A percentile compares a stretch with the other conserved stretches of the same genome.
These are phyloP conservation scores for Drosophila sordidapex DNA, from an alignment of 2,888 invertebrate genomes.

Conservation along the genomic window DNA sequence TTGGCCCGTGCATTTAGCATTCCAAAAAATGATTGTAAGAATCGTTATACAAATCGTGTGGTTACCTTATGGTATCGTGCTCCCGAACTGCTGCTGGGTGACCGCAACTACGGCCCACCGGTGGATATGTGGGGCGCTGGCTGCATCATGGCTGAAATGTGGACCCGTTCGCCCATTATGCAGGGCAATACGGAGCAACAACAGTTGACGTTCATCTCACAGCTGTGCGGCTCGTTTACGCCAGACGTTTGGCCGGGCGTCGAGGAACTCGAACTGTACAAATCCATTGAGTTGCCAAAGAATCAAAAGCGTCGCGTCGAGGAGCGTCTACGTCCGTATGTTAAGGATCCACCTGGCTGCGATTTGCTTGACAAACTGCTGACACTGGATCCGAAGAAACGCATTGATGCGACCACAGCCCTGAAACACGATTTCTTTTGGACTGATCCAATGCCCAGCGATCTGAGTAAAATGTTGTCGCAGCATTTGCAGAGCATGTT, in stretches of 20 bases:
- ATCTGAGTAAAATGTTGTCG: constrained; percentile 95
- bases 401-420: constrained; percentile 95
- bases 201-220: constrained; percentile 96
- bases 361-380: constrained; percentile 96
- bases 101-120: constrained; percentile 97
- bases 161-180: constrained; percentile 98
- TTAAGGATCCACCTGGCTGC: constrained; percentile 96
- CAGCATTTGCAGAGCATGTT: constrained; percentile 97
- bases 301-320: constrained; percentile 94
- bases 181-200: constrained; percentile 98
- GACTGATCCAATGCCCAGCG: constrained; percentile 98
- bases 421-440: constrained; percentile 99
- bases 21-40: constrained; percentile 93
- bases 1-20: constrained; percentile 97
- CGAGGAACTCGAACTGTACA: constrained; percentile 94
- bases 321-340: constrained; percentile 94
- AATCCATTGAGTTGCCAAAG: constrained; percentile 94
- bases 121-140: constrained; percentile 99
- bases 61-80: constrained; percentile 97
- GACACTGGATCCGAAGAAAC: constrained; percentile 95
- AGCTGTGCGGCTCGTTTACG: constrained; percentile 97
- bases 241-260: constrained; percentile 97
- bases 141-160: constrained; percentile 99
- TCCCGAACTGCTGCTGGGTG: constrained; percentile 88
- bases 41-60: constrained; percentile 98